Base-by-base conservation (phyloP, 2,797 vertebrate genomes). In the Melanogrammus aeglefinus region DNA sequence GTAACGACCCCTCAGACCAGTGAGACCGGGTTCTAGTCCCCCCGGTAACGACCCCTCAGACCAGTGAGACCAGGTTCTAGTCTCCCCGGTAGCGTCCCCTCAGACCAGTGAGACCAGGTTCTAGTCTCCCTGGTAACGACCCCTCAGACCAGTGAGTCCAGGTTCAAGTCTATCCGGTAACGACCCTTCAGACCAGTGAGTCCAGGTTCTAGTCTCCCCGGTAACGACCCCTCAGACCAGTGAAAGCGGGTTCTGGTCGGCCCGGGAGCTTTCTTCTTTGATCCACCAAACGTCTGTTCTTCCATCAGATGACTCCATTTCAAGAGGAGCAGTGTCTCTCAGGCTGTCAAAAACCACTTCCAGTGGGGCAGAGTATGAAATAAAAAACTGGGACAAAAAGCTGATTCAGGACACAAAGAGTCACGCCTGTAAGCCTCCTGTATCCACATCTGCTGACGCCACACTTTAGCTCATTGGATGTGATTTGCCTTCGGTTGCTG, bases 191-290 rank as follows among this genome's bases (percentile, higher is more conserved):
- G 35, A 36, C 35, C 35, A 36, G 35, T 36, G 35, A 36, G 35
- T 6, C 35, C 35, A 6, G 35, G 35, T 36, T 36, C 35, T 6
- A 2, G 35, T 36, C 35, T n/a, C 35, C 6, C 8, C 10, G 78
- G 24, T 66, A 66, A 39, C 75, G 39, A 81, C 78, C 16, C 72
- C 8, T 2, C 39, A 41, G 39, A 41, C 39, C 13, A 35, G 13
- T 44, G 13, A 44, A 12, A 38, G 6, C 36, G 9, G 38, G 41
- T 13, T 16, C 41, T 86, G 31, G 70, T 1, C 35, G 66, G 78
- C 81, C 57, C 2, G 78, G 77, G 74, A 47, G 39, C 73, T 72
- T 79, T 79, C 44, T 82, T 82, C 29, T 80, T 76, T 75, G 78
- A 86, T 78, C 69, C 63, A 69, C 63, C 1, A 70, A 80, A 72